Base-by-base conservation (phyloP, 2,113 vertebrate species). In the Etheostoma cragini region DNA sequence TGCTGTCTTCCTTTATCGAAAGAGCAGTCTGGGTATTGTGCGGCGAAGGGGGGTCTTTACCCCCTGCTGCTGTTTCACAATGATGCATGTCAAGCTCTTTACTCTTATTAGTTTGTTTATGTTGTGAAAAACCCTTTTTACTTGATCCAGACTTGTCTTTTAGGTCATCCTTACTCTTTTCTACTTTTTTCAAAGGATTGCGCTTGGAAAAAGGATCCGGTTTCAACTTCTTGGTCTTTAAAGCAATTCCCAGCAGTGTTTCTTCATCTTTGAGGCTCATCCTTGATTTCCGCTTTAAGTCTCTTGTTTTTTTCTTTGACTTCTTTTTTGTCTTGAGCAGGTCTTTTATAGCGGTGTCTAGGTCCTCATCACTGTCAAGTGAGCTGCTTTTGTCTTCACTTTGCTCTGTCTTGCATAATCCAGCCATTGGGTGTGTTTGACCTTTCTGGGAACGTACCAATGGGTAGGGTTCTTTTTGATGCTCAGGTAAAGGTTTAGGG, bases 341-440 rank as follows among this genome's bases (percentile, higher is more conserved):
- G 86, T 99, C 97, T 94, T 97, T 99, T 76, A 98, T 99, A 19
- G 98, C 98, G 0, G 95, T 95, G 19, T 99, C 97, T 0, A 99
- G 94, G 83, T 99, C 98, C 86, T 98, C 98, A 11, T 99, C 98
- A 0, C 98, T 99, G 91, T 99, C 98, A 66, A 99, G 92, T 0
- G 98, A 99, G 72, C 98, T 99, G 94, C 98, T 99, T 88, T 98
- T 98, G 73, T 98, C 97, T 24, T 89, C 96, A 0, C 95, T 95
- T 66, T 95, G 88, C 65, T 91, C 91, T 2, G 52, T 71, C 70
- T 84, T 80, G 13, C 71, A 81, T 22, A 65, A 68, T 60, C 57
- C 70, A 47, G 73, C 15, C 13, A 30, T 6, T 8, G 61, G 64
- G 54, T 66, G 80, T 3, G n/a, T 61, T 64, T 57, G 80, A 69